Base-by-base conservation (phyloP, 2,797 vertebrate genomes). In the Hypotaenidia okinawae region DNA sequence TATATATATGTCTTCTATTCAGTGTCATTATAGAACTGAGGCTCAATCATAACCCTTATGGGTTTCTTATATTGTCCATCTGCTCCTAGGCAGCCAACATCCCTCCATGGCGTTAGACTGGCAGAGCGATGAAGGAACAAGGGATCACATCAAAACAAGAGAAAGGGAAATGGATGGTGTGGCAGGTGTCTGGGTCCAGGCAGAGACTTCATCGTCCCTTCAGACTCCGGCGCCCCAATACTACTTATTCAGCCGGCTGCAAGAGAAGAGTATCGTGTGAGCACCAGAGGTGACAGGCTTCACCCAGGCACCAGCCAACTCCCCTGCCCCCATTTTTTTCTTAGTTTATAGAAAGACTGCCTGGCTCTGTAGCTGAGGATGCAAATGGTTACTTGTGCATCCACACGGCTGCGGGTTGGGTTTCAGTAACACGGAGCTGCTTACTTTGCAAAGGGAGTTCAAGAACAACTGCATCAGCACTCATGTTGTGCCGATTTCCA, bases 391-490 rank as follows among this genome's bases (percentile, higher is more conserved):
- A 73, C 72, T 94, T 63, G 57, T 54, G 70, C 85, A 74, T 74
- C 61, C 64, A 73, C 70, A 21, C 3, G 70, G 74, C 55, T 93
- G 63, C 4, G 14, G 70, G 68, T 89, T 70, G 45, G 57, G 74
- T 79, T 88, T 86, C 84, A 59, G 79, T 93, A 91, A 81, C 70
- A n/a, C 39, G 28, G 63, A 88, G 43, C 39, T 94, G 92, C 80
- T 92, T 93, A 69, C 90, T 93, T 87, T 80, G 78, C 90, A 93
- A 90, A 89, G 58, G 85, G 79, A 62, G 55, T 62, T 93, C 73
- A 41, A 93, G 84, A 94, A 72, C 49, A 52, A 61, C 63, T 39
- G 74, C 28, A 74, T 92, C 78, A 94, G 92, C 84, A 54, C 64
- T 89, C 68, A 37, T 32, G 24, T 39, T 63, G 67, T 63, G 86